phyloP scores from a whole-genome alignment of 2,888 invertebrate genomes.

The Drosophila lutescens region DNA sequence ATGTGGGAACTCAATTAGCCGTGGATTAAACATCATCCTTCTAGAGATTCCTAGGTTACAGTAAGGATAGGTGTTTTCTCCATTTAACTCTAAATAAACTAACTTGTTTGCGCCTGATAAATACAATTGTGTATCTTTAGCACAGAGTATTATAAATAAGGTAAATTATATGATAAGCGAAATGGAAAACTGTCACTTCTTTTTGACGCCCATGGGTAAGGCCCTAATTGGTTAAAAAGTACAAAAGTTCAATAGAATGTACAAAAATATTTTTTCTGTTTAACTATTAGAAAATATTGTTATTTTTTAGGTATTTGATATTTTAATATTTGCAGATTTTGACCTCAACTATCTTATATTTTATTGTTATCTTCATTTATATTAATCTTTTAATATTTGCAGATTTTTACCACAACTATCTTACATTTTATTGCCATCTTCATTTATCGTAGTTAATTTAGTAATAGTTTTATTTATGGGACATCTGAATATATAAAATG shows the following conservation, averaged over 20 bases:
- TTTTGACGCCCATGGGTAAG: not conserved
- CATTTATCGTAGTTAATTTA: no score
- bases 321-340: no score
- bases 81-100: not conserved
- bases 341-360: no score
- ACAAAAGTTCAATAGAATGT: not conserved
- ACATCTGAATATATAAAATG: no score
- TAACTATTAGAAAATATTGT: no score
- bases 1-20: constrained; percentile 42
- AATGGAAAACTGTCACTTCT: not conserved
- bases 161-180: not conserved
- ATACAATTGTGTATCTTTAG: not conserved
- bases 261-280: not conserved
- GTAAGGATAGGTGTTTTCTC: not conserved
- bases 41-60: not conserved
- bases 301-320: no score
- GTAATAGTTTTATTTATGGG: no score
- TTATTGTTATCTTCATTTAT: no score
- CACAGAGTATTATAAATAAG: not conserved
- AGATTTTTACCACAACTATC: no score
- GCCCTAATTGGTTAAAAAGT: not conserved
- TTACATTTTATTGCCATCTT: no score
- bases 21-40: constrained; percentile 1
- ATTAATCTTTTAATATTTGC: no score
- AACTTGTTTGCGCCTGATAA: not conserved